phyloP scores from a whole-genome alignment of 2,113 vertebrate genomes.

The Chloropsis hardwickii region DNA sequence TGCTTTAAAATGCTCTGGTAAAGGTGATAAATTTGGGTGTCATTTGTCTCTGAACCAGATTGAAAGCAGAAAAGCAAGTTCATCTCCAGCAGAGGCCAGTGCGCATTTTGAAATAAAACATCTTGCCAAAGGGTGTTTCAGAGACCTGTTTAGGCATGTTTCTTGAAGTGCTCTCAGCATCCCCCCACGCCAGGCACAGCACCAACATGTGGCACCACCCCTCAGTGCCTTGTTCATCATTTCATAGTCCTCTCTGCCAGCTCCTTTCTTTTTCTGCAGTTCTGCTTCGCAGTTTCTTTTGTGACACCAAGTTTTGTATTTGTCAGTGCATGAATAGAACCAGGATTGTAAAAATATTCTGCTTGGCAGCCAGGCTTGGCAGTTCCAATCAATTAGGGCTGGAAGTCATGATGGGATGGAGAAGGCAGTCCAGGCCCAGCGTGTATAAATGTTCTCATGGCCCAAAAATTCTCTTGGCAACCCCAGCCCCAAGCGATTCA shows the following conservation, averaged over 20 bases:
- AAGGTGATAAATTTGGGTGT: background rate
- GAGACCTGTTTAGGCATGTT: background rate
- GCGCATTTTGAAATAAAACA: background rate
- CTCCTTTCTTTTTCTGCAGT: background rate
- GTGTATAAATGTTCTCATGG: slow-evolving; percentile 30
- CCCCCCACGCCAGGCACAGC: fast-evolving
- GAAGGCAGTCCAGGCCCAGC: background rate
- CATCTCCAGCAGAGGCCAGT: background rate
- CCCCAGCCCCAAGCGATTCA: background rate
- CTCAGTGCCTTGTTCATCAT: background rate
- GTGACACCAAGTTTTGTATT: slow-evolving; percentile 1
- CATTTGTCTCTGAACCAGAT: background rate
- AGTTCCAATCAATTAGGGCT: slow-evolving; percentile 58
- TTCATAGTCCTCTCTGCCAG: background rate
- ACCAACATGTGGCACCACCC: background rate
- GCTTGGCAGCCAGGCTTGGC: slow-evolving; percentile 53
- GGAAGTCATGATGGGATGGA: slow-evolving; percentile 45
- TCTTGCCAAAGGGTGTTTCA: background rate
- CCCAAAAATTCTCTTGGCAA: slow-evolving; percentile 60
- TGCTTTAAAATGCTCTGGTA: background rate
- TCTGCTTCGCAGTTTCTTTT: slow-evolving; percentile 7
- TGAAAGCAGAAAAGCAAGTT: background rate
- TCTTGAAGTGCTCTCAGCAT: background rate
- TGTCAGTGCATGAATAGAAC: slow-evolving; percentile 49
- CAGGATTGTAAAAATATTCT: slow-evolving; percentile 59